Conservation (phyloP, 2,113 vertebrate species). For the Pipra filicauda region DNA sequence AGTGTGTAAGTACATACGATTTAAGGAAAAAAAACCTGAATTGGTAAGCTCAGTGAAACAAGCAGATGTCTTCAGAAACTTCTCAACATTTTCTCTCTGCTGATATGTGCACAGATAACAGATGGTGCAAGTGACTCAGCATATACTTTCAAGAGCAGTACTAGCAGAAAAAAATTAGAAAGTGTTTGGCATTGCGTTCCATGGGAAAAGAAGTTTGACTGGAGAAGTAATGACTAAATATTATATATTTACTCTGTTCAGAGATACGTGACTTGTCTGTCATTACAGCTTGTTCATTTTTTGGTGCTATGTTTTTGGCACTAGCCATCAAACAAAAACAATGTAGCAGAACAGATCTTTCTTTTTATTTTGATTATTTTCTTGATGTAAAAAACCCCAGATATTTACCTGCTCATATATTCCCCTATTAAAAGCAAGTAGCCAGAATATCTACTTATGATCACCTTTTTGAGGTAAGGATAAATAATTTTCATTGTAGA, state of each 20-base stretch:
- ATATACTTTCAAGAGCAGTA: constrained; percentile 39
- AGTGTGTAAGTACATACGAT: not conserved
- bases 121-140: constrained; percentile 47
- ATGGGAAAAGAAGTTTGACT: not conserved
- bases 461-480: not conserved
- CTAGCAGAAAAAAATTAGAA: not conserved
- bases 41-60: not conserved
- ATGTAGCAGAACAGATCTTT: not conserved
- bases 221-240: not conserved
- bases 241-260: not conserved
- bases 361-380: not conserved
- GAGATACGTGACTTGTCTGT: not conserved
- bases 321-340: not conserved
- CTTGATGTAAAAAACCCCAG: rapidly evolving
- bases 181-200: not conserved
- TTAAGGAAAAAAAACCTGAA: not conserved
- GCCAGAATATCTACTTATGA: not conserved
- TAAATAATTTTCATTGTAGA: not conserved
- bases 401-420: not conserved
- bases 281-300: not conserved
- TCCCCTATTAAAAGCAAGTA: not conserved
- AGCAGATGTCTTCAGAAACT: constrained; percentile 42
- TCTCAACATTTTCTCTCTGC: constrained; percentile 40
- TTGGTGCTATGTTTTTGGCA: not conserved
- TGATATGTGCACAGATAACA: constrained; percentile 14